These are phyloP conservation scores for Ranitomeya variabilis DNA, from an alignment of 2,113 vertebrate genomes.

Conservation along the genomic window DNA sequence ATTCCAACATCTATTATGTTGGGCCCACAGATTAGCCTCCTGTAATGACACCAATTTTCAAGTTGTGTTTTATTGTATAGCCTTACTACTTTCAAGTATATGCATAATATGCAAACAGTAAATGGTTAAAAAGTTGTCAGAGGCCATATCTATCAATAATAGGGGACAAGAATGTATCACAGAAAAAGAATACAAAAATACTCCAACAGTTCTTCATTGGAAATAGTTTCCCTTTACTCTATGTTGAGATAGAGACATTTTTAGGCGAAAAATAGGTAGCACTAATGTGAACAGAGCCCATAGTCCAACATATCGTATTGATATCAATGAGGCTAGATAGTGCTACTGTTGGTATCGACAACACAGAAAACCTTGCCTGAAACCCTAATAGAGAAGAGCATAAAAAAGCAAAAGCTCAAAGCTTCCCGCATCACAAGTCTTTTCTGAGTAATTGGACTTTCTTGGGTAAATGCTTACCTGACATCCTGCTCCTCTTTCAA, in stretches of 20 bases:
- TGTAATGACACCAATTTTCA: slow-evolving; percentile 47
- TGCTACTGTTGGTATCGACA: background rate
- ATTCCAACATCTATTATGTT: slow-evolving; percentile 73
- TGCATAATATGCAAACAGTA: background rate
- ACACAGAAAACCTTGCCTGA: too few relatives aligned
- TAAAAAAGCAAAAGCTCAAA: background rate
- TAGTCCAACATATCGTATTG: too few relatives aligned
- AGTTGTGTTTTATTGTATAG: background rate
- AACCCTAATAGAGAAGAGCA: background rate
- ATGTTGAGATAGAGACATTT: too few relatives aligned
- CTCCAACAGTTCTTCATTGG: too few relatives aligned
- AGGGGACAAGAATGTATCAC: too few relatives aligned
- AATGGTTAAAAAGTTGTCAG: background rate
- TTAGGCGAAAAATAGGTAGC: too few relatives aligned
- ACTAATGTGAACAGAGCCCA: too few relatives aligned
- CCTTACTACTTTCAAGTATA: background rate
- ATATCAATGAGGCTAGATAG: too few relatives aligned
- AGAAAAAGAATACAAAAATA: too few relatives aligned
- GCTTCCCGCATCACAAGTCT: background rate
- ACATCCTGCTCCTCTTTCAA: slow-evolving; percentile 68
- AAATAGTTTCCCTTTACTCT: background rate
- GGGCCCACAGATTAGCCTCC: slow-evolving; percentile 71
- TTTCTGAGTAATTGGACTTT: background rate
- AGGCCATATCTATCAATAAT: too few relatives aligned
- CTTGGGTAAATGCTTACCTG: slow-evolving; percentile 65